phyloP scores from a whole-genome alignment of 37 sponge, comb jelly and placozoan species.

The Diacarnus erythraeanus region DNA sequence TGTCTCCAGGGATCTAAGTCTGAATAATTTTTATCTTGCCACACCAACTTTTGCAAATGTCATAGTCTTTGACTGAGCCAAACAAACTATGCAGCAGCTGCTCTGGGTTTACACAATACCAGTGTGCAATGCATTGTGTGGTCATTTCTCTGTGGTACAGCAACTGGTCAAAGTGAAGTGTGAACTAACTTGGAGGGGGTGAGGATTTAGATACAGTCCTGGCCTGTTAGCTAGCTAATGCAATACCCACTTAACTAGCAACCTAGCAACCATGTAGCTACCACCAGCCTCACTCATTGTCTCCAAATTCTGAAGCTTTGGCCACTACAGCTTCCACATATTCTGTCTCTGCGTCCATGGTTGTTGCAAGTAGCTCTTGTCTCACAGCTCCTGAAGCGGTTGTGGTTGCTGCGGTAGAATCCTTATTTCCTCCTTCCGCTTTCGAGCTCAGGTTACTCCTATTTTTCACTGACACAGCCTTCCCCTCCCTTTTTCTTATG shows the following conservation, averaged over 20 bases:
- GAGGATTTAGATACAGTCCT: too few relatives aligned
- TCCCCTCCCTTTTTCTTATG: neutral
- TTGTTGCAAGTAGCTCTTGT: neutral
- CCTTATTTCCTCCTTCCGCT: neutral
- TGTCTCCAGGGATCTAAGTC: too few relatives aligned
- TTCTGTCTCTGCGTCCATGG: neutral
- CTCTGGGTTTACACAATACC: too few relatives aligned
- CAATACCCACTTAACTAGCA: neutral
- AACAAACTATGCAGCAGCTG: too few relatives aligned
- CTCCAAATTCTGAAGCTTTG: constrained; percentile 56
- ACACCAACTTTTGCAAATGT: too few relatives aligned
- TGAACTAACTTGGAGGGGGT: too few relatives aligned
- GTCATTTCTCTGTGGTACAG: too few relatives aligned
- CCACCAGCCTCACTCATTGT: constrained; percentile 67
- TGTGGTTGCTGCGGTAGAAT: neutral
- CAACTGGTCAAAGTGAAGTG: too few relatives aligned
- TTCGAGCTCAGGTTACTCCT: neutral
- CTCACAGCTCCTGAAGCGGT: neutral
- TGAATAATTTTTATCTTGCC: too few relatives aligned
- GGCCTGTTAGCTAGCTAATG: neutral
- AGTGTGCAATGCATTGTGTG: too few relatives aligned
- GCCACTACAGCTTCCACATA: constrained; percentile 59
- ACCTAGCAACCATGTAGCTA: neutral
- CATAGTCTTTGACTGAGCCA: too few relatives aligned
- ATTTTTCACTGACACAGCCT: neutral